phyloP scores from a whole-genome alignment of 2,113 vertebrate species.

The Lampris incognitus region DNA sequence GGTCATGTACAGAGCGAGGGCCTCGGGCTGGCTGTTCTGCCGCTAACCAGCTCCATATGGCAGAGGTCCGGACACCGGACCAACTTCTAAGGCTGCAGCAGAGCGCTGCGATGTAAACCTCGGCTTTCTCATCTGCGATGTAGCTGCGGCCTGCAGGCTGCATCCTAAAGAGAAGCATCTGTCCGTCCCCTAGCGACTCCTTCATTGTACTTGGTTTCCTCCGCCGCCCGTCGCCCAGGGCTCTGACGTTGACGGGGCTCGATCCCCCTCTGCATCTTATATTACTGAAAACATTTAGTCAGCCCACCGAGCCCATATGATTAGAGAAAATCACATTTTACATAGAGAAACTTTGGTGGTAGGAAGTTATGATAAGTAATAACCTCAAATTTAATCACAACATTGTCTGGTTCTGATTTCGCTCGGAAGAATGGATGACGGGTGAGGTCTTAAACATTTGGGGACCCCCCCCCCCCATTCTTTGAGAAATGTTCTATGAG shows the following conservation, averaged over 20 bases:
- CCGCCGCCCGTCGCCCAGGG: slow-evolving; percentile 28
- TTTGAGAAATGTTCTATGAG: slow-evolving; percentile 58
- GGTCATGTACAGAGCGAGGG: slow-evolving; percentile 55
- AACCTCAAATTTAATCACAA: slow-evolving; percentile 26
- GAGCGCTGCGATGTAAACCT: slow-evolving; percentile 67
- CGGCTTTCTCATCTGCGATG: slow-evolving; percentile 60
- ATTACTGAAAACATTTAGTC: too few species aligned
- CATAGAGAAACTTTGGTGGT: slow-evolving; percentile 10
- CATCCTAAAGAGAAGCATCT: slow-evolving; percentile 67
- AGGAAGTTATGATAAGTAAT: slow-evolving; percentile 38
- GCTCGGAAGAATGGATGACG: too few species aligned
- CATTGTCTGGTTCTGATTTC: too few species aligned
- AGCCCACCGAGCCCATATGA: not conserved
- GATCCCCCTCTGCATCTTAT: too few species aligned
- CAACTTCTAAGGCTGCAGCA: slow-evolving; percentile 73
- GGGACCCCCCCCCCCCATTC: slow-evolving; percentile 24
- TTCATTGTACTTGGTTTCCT: slow-evolving; percentile 48
- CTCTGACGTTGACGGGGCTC: slow-evolving; percentile 30
- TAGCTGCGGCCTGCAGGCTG: slow-evolving; percentile 30
- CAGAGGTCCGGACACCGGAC: slow-evolving; percentile 72
- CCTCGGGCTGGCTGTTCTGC: slow-evolving; percentile 56
- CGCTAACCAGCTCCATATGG: slow-evolving; percentile 78
- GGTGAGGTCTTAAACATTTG: slow-evolving; percentile 14
- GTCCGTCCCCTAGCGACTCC: slow-evolving; percentile 16
- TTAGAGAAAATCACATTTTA: slow-evolving; percentile 13